These are phyloP conservation scores for Himalopsyche anomala DNA, from an alignment of 2,888 invertebrate genomes.

Conservation along the genomic window DNA sequence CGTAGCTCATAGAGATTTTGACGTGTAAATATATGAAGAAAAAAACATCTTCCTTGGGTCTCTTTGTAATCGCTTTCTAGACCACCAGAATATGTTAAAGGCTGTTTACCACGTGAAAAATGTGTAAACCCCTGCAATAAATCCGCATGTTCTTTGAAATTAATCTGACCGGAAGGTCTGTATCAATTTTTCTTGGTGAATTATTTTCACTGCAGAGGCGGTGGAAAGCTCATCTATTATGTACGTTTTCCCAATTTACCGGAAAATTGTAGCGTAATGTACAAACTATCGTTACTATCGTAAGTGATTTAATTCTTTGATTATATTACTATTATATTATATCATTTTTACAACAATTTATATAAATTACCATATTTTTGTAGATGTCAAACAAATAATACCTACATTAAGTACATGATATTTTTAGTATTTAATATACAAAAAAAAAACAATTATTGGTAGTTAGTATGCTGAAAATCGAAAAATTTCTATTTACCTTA, in stretches of 20 bases:
- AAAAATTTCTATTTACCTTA: too few species aligned
- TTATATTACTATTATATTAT: too few species aligned
- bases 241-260: constrained; percentile 19
- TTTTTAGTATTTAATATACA: too few species aligned
- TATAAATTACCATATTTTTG: too few species aligned
- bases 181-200: constrained; percentile 34
- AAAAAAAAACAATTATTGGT: too few species aligned
- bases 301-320: not conserved
- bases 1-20: constrained; percentile 6
- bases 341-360: too few species aligned
- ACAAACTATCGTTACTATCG: not conserved
- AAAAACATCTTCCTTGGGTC: not conserved
- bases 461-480: too few species aligned
- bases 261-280: constrained; percentile 8
- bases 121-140: constrained; percentile 26
- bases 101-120: constrained; percentile 16
- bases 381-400: too few species aligned
- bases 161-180: constrained; percentile 34
- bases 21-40: not conserved
- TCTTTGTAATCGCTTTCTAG: constrained; percentile 26
- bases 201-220: constrained; percentile 26
- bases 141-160: constrained; percentile 26
- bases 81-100: constrained; percentile 18
- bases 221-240: not conserved
- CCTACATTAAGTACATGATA: too few species aligned